A percentile compares a stretch with the other conserved stretches of the same genome.
phyloP scores from a whole-genome alignment of 2,797 vertebrate species.

The Cichlasoma orientale region DNA sequence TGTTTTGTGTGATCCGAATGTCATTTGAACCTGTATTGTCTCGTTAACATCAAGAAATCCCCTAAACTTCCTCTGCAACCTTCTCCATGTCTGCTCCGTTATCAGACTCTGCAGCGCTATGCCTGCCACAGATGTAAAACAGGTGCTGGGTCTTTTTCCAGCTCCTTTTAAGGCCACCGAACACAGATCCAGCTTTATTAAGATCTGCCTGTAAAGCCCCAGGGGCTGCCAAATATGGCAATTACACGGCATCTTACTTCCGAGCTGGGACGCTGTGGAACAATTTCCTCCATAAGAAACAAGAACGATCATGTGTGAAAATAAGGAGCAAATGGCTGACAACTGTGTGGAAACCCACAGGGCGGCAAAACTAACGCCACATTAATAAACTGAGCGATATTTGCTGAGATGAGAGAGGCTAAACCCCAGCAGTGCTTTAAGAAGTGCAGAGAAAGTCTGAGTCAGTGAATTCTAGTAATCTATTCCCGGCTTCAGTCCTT shows the following conservation, averaged over 20 bases:
- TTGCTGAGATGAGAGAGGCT: not conserved
- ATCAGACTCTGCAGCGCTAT: conserved; percentile 62
- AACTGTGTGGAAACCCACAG: not conserved
- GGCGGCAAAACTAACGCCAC: not conserved
- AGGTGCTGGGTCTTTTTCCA: conserved; percentile 77
- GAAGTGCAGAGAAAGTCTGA: not conserved
- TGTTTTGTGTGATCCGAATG: not conserved
- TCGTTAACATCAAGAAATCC: conserved; percentile 29
- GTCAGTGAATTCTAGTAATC: not conserved
- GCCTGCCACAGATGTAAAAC: conserved; percentile 76
- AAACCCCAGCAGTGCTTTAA: not conserved
- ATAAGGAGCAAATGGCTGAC: conserved; percentile 11
- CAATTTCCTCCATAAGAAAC: conserved; percentile 53
- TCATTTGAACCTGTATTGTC: conserved; percentile 23
- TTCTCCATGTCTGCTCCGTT: conserved; percentile 45
- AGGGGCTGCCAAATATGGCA: conserved; percentile 83
- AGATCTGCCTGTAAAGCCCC: conserved; percentile 77
- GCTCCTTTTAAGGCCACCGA: conserved; percentile 84
- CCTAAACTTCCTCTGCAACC: conserved; percentile 39
- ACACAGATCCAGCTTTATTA: conserved; percentile 80
- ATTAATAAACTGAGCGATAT: not conserved
- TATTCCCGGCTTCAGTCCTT: not conserved
- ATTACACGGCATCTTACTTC: conserved; percentile 63
- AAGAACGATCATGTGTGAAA: conserved; percentile 22
- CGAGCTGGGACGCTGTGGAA: conserved; percentile 55